Evolutionary conservation across 2,888 invertebrate species (phyloP).

Genomic region (Zonitis immaculata): DNA sequence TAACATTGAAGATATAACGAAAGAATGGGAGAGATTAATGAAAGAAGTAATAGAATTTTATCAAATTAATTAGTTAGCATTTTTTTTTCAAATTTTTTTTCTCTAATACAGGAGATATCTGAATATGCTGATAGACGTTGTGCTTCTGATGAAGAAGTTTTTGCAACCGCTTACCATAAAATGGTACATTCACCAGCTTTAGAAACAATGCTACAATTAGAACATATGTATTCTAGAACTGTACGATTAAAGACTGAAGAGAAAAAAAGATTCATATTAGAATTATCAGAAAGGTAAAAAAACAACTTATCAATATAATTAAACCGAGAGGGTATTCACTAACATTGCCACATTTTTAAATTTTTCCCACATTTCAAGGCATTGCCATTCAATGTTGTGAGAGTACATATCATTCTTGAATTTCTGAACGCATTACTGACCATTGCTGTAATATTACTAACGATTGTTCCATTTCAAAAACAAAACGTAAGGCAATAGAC

Average conservation of each 20-base stretch:
- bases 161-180: slow-evolving; percentile 79
- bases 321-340: no score
- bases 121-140: slow-evolving; percentile 79
- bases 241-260: slow-evolving; percentile 68
- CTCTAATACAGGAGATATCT: slow-evolving; percentile 61
- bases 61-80: slow-evolving; percentile 19
- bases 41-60: no score
- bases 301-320: background rate
- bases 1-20: slow-evolving; percentile 70
- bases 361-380: no score
- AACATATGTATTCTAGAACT: slow-evolving; percentile 79
- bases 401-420: no score
- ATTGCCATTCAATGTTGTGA: no score
- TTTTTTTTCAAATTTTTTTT: slow-evolving; percentile 2
- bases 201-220: slow-evolving; percentile 82
- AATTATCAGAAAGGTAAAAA: slow-evolving; percentile 60
- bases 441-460: no score
- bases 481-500: no score
- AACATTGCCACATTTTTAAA: no score
- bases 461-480: no score
- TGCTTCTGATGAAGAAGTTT: slow-evolving; percentile 79
- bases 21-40: slow-evolving; percentile 74
- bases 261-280: slow-evolving; percentile 67
- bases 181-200: slow-evolving; percentile 64
- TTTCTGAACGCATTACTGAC: no score